Evolutionary conservation across 2,888 invertebrate species (phyloP).

Genomic region (Labia minor): DNA sequence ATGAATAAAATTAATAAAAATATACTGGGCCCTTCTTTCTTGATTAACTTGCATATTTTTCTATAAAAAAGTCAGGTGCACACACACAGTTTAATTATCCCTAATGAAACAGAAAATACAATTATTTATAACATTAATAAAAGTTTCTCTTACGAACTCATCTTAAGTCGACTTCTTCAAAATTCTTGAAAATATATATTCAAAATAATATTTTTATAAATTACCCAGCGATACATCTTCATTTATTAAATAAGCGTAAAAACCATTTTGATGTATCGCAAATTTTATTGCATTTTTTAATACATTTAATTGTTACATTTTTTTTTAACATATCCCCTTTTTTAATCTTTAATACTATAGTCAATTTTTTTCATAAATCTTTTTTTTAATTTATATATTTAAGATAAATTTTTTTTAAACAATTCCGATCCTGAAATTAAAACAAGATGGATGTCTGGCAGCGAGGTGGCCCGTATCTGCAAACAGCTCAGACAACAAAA

Average conservation of each 20-base stretch:
- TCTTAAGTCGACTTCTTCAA: no score
- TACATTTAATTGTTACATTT: slow-evolving; percentile 4
- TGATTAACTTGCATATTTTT: no score
- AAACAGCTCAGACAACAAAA: slow-evolving; percentile 4
- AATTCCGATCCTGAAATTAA: background rate
- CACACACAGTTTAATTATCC: no score
- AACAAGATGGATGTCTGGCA: slow-evolving; percentile 1
- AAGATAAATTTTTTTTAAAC: background rate
- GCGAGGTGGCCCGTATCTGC: background rate
- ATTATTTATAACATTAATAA: no score
- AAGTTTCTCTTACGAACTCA: no score
- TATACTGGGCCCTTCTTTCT: no score
- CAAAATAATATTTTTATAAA: no score
- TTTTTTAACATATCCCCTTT: slow-evolving; percentile 5
- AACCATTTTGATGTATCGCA: background rate
- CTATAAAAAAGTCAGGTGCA: no score
- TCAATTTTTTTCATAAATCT: background rate
- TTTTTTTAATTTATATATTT: background rate
- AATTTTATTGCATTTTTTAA: background rate
- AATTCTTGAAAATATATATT: no score
- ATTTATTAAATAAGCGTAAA: background rate
- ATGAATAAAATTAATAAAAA: no score
- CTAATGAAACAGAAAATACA: no score
- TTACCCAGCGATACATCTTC: background rate
- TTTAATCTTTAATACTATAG: background rate